Evolutionary conservation across 1,140 invertebrate genomes (phyloP), one percentile per base, ranked within the genome.

Genomic region (Episyrphus balteatus): DNA sequence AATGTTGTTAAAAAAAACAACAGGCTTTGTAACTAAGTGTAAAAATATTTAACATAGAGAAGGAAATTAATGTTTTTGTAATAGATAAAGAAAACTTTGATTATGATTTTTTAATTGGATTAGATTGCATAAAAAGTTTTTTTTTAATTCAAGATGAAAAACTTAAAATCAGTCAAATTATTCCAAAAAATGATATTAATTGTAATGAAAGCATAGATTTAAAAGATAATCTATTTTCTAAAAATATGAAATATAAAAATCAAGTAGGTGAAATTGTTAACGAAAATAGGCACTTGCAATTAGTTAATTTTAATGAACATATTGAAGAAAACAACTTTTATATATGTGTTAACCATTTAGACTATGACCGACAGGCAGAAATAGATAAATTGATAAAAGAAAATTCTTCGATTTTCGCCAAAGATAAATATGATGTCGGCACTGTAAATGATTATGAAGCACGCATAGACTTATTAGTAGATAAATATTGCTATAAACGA

Each of bases 301-400:
- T 50, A 46, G 36, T 53, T 18, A 61, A 61, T 42, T 62, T 64
- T 49, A 63, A 63, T 53, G 52, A 55, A 54, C 45, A 61, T 44
- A 48, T 59, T 30, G 44, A 55, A 10, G 46, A 49, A 50, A 31
- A 51, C n/a, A 49, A 59, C 2, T 59, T 56, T 44, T 6, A 57
- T 39, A 61, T 55, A n/a, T 32, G 32, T n/a, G 42, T 56, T 47
- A 48, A 58, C 42, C 49, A 64, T 50, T 48, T 62, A 50, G 48
- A 56, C 31, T 10, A 19, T 14, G 8, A 52, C 26, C 31, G 58
- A 52, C 36, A 51, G 42, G 30, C 26, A 33, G 44, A 50, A 52
- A 58, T 59, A 33, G 36, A 61, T 39, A 41, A 49, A 45, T 42
- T 59, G 14, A 55, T 61, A 36, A 42, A 55, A 12, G 47, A 59